These are phyloP conservation scores for Acinonyx jubatus DNA, from an alignment of 2,113 vertebrate genomes.

Conservation along the genomic window DNA sequence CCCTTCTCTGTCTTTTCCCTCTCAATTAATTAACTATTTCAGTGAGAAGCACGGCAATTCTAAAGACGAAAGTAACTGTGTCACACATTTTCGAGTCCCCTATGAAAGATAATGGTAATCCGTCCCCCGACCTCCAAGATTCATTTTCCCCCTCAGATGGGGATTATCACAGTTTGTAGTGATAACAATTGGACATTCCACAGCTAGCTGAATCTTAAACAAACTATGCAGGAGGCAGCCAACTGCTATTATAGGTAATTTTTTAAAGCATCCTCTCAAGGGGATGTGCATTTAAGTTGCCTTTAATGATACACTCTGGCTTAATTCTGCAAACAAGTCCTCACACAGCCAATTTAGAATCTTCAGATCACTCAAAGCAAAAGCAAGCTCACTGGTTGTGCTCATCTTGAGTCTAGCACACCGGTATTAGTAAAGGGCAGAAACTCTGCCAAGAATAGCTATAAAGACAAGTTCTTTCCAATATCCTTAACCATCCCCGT, in stretches of 20 bases:
- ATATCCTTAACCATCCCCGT: not conserved
- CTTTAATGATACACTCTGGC: constrained; percentile 53
- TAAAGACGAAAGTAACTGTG: constrained; percentile 40
- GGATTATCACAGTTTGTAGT: constrained; percentile 48
- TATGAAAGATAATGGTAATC: constrained; percentile 1
- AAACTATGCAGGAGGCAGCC: constrained; percentile 47
- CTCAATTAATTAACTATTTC: constrained; percentile 3
- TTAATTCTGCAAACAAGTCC: constrained; percentile 63
- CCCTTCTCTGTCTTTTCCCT: not conserved
- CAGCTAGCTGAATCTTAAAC: constrained; percentile 55
- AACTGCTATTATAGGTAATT: constrained; percentile 57
- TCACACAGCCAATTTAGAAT: constrained; percentile 46
- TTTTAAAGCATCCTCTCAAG: constrained; percentile 54
- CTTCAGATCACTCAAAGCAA: not conserved
- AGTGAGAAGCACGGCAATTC: not conserved
- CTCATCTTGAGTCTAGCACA: not conserved
- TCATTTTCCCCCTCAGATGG: not conserved
- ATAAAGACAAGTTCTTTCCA: constrained; percentile 33
- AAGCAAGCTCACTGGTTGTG: not conserved
- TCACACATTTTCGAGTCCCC: not conserved
- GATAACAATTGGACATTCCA: constrained; percentile 51
- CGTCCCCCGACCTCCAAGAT: not conserved
- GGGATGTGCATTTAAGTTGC: constrained; percentile 54
- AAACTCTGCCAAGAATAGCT: constrained; percentile 56
- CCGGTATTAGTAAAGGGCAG: not conserved